phyloP scores from a whole-genome alignment of 2,888 invertebrate genomes.

The Chironomus riparius region DNA sequence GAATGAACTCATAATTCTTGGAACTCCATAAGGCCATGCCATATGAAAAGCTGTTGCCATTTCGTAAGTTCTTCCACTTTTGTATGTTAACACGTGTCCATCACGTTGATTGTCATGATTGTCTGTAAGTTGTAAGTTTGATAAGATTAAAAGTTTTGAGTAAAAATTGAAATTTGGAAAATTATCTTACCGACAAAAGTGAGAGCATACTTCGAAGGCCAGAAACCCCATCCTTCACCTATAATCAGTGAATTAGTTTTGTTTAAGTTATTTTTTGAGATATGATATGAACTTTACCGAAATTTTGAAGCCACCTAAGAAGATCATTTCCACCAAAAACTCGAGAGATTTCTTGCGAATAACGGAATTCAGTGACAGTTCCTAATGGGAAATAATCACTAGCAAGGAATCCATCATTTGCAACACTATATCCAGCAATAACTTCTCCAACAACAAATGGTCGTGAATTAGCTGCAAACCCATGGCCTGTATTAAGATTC shows the following conservation, averaged over 20 bases:
- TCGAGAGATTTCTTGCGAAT: slow-evolving; percentile 43
- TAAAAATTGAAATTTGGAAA: too few species aligned
- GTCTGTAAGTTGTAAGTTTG: slow-evolving; percentile 52
- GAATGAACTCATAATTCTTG: slow-evolving; percentile 81
- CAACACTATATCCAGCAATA: slow-evolving; percentile 45
- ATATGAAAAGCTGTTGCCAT: slow-evolving; percentile 80
- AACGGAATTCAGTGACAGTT: slow-evolving; percentile 69
- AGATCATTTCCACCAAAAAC: slow-evolving; percentile 51
- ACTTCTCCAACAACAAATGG: slow-evolving; percentile 71
- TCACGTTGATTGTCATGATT: slow-evolving; percentile 88
- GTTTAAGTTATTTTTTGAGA: too few species aligned
- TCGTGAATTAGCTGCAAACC: slow-evolving; percentile 53
- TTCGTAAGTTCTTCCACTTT: slow-evolving; percentile 57
- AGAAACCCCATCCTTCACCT: slow-evolving; percentile 52
- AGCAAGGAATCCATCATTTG: slow-evolving; percentile 28
- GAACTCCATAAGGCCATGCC: slow-evolving; percentile 71
- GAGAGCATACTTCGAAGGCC: slow-evolving; percentile 52
- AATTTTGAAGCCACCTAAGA: slow-evolving; percentile 53
- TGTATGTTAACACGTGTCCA: slow-evolving; percentile 64
- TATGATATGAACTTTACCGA: slow-evolving; percentile 42
- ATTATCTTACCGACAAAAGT: slow-evolving; percentile 79
- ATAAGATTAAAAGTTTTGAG: slow-evolving; percentile 39
- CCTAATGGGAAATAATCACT: slow-evolving; percentile 49
- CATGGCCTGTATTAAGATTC: slow-evolving; percentile 53
- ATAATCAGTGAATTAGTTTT: neutral